Evolutionary conservation across 2,888 invertebrate species (phyloP), one percentile per base, ranked within the genome.

Genomic region (Coelogynopora nodosa): DNA sequence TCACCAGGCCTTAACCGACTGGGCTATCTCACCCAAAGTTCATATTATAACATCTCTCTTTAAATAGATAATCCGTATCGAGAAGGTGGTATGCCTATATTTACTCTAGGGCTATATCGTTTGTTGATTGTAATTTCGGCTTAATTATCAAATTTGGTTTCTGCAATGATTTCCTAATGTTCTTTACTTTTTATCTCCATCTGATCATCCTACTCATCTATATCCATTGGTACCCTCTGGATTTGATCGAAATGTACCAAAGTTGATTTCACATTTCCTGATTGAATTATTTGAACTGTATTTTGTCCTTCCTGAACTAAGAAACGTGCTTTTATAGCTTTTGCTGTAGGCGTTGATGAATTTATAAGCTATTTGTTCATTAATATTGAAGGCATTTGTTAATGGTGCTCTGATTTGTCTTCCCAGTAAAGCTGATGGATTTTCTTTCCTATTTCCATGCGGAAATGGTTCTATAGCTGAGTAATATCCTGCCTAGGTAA

Each of bases 391-490:
- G 30, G 31, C 23, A 10, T 31, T 67, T 28, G 85, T 85, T 28
- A 85, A 80, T 30, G 86, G 86, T 30, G 85, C 31, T 28, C 86
- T 30, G 23, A 86, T n/a, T 29, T 86, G 86, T 30, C 86, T 30
- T 26, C 86, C 86, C 86, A 86, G 87, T n/a, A 86, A 30, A 30
- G 30, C 86, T 86, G 86, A 85, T 23, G 31, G 86, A 30, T 29
- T 86, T 30, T 86, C 86, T n/a, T 31, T 30, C 27, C 30, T 29
- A 30, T 86, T 30, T 30, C 86, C 31, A 30, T 30, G 87, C 23
- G 84, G 86, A 23, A n/a, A 86, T 86, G 30, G 86, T 84, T 86
- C 86, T 30, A 28, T 86, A 87, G 86, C 67, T 86, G 5, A 86
- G 86, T 86, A 86, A 84, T 23, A 86, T n/a, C 67, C 82, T 86